Evolutionary conservation across 2,113 vertebrate species (phyloP), one percentile per base, ranked within the genome.

Genomic region (Rallus limicola): DNA sequence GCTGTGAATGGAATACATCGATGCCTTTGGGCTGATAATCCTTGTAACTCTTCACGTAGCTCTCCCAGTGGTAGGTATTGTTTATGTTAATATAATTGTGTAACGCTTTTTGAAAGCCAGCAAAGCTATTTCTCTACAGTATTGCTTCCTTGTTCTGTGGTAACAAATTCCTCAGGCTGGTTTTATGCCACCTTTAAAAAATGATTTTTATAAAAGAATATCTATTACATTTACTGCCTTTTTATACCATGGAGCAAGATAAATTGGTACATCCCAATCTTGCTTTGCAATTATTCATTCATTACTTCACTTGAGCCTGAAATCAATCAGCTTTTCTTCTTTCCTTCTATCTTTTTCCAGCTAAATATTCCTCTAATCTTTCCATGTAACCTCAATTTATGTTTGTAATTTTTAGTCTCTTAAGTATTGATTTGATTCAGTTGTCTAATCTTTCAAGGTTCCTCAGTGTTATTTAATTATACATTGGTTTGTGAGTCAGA

Each of bases 61-160:
- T 86, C 56, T 94, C 40, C 63, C 36, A 63, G 46, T 38, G 81
- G 33, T 74, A 90, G 68, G 48, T 78, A 83, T 83, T 94, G 64
- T 92, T 95, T 84, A 81, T 96, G 79, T 74, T 95, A 92, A 88
- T 92, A 40, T 65, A 80, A 88, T 88, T 93, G 71, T 90, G 46
- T 95, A 56, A 83, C 78, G 25, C 58, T 81, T 90, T 93, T 67
- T 90, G 48, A 90, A 94, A 93, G 36, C 75, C 17, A 38, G 46
- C 62, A 55, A 81, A 91, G 50, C 28, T 76, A 50, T 77, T 92
- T 88, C 70, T 10, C 71, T 92, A 56, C 42, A 77, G 34, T 77
- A 67, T 83, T 93, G 17, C 38, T 34, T 95, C 80, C 42, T 86
- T 95, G 69, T 63, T 75, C 68, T 71, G 29, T 88, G 64, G 38